A percentile compares a stretch with the other conserved stretches of the same genome.
These are phyloP conservation scores for Autographa pulchrina DNA, from an alignment of 2,888 invertebrate genomes.

Conservation along the genomic window DNA sequence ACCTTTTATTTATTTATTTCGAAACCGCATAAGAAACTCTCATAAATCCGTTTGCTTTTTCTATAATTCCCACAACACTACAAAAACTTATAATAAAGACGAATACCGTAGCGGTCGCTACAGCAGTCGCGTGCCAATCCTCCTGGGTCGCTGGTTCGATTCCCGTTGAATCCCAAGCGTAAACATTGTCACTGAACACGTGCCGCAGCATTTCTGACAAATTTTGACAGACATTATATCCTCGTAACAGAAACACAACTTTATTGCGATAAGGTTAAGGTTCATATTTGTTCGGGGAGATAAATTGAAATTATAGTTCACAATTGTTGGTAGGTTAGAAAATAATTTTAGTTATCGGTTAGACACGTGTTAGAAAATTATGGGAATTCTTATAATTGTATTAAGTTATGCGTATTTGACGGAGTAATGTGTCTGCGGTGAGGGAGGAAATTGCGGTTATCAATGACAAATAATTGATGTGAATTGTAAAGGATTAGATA, in stretches of 20 bases:
- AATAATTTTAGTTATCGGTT: slow-evolving; percentile 55
- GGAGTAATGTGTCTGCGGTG: slow-evolving; percentile 31
- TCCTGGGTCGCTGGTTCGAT: slow-evolving; percentile 59
- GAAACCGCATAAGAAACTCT: no score
- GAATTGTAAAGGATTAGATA: slow-evolving; percentile 8
- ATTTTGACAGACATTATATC: neutral
- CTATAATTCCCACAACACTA: slow-evolving; percentile 9
- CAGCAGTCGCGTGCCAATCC: slow-evolving; percentile 58
- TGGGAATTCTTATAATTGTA: slow-evolving; percentile 57
- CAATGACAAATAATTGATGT: slow-evolving; percentile 11
- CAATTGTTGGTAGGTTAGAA: neutral
- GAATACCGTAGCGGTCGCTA: slow-evolving; percentile 39
- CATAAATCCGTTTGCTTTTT: slow-evolving; percentile 14
- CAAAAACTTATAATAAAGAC: slow-evolving; percentile 49
- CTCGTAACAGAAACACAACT: neutral
- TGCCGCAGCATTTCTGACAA: slow-evolving; percentile 24
- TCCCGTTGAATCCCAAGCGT: slow-evolving; percentile 56
- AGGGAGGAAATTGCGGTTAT: slow-evolving; percentile 6
- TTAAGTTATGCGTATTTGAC: slow-evolving; percentile 45
- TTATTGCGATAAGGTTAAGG: fast-evolving
- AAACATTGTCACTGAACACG: slow-evolving; percentile 57
- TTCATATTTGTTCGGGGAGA: slow-evolving; percentile 3
- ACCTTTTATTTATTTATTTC: no score
- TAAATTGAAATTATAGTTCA: neutral
- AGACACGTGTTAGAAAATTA: slow-evolving; percentile 56